These are phyloP conservation scores for Megaceryle maxima DNA, from an alignment of 2,113 vertebrate species.

Conservation along the genomic window DNA sequence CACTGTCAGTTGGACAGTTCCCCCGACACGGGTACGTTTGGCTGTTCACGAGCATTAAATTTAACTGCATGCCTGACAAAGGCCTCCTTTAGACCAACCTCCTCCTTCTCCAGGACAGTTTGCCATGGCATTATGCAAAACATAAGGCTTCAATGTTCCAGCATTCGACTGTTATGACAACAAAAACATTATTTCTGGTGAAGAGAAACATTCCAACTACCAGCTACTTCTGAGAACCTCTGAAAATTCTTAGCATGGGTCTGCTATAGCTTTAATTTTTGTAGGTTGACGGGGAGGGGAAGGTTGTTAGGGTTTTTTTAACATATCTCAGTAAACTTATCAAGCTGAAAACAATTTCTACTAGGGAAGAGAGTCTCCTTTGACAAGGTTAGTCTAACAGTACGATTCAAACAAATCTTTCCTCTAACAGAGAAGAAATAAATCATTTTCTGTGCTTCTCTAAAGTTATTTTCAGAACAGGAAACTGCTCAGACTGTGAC, in stretches of 20 bases:
- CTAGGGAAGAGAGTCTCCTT: not conserved
- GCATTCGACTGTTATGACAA: not conserved
- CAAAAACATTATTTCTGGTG: not conserved
- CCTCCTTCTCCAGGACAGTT: not conserved
- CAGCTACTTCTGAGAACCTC: not conserved
- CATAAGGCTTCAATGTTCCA: not conserved
- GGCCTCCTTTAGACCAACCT: not conserved
- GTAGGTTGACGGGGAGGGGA: not conserved
- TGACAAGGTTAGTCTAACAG: not conserved
- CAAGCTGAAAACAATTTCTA: not conserved
- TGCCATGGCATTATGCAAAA: not conserved
- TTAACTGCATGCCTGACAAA: not conserved
- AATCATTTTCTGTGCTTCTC: not conserved
- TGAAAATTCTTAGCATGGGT: not conserved
- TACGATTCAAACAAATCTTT: not conserved
- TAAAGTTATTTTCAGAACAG: not conserved
- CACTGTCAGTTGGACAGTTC: not conserved
- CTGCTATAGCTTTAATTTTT: not conserved
- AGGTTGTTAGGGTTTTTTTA: not conserved
- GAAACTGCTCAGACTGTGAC: not conserved
- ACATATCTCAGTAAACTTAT: not conserved
- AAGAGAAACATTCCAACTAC: not conserved
- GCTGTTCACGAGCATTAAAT: not conserved
- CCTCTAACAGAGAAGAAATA: not conserved
- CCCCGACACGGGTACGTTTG: accelerated